Evolutionary conservation across 2,797 vertebrate genomes (phyloP).

Genomic region (Enoplosus armatus): DNA sequence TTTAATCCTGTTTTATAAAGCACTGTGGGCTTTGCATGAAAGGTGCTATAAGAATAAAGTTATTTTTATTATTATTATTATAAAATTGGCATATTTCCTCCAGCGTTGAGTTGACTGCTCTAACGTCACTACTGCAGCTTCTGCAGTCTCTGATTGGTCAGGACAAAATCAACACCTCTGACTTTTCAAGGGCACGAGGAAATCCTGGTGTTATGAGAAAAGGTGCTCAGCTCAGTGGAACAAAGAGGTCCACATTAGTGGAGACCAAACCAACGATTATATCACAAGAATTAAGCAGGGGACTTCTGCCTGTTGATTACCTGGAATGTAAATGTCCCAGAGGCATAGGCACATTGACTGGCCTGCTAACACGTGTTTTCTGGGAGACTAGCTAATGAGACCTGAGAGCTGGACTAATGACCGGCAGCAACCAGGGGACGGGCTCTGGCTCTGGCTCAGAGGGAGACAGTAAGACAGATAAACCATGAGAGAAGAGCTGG

Average conservation of each 20-base stretch:
- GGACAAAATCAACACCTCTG: no score
- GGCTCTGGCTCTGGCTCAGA: neutral
- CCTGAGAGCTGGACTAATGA: slow-evolving; percentile 45
- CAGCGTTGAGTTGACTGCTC: no score
- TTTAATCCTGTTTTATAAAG: no score
- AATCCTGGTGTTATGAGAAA: neutral
- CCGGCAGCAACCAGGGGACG: slow-evolving; percentile 16
- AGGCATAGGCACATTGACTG: neutral
- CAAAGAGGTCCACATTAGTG: neutral
- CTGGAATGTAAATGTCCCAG: slow-evolving; percentile 22
- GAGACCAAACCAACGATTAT: neutral
- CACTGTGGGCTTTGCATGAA: no score
- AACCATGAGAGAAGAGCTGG: neutral
- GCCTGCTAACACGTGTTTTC: slow-evolving; percentile 21
- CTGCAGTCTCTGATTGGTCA: neutral
- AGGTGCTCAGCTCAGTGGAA: neutral
- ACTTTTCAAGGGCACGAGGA: no score
- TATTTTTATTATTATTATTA: neutral
- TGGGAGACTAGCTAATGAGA: slow-evolving; percentile 39
- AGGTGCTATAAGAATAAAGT: neutral
- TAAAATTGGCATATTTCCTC: neutral
- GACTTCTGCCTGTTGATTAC: slow-evolving; percentile 17
- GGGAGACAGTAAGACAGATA: neutral
- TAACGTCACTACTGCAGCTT: neutral
- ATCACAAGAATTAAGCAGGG: neutral